phyloP scores from a whole-genome alignment of 1,140 invertebrate species.

The Chironomus striatipennis region DNA sequence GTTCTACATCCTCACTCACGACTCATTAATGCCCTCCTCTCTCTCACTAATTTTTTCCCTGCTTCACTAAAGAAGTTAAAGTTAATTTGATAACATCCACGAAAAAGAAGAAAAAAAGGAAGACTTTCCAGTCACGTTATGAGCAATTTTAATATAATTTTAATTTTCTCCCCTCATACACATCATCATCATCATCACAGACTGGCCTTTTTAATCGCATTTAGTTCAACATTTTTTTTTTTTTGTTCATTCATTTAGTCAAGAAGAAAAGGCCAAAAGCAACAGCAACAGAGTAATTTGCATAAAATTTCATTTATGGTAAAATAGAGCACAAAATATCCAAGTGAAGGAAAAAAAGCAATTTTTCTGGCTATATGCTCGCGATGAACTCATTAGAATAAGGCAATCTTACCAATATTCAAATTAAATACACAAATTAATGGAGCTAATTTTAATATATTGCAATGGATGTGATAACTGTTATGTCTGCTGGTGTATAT shows the following conservation, averaged over 20 bases:
- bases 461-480: no score
- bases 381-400: neutral
- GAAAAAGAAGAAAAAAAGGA: neutral
- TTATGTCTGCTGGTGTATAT: no score
- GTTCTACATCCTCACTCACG: neutral
- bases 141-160: neutral
- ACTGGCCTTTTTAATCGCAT: no score
- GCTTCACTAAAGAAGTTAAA: neutral
- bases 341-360: neutral
- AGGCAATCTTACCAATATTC: neutral
- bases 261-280: neutral
- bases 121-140: neutral
- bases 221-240: neutral
- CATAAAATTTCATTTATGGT: conserved; percentile 5
- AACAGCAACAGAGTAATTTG: neutral
- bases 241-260: neutral
- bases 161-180: neutral
- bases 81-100: conserved; percentile 13
- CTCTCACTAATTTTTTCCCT: neutral
- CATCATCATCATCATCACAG: no score
- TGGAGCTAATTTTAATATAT: no score
- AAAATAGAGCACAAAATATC: neutral
- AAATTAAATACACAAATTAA: neutral
- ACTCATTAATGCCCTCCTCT: neutral
- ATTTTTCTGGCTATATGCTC: neutral